phyloP scores from a whole-genome alignment of 2,888 invertebrate genomes.

The Andrena dorsata region DNA sequence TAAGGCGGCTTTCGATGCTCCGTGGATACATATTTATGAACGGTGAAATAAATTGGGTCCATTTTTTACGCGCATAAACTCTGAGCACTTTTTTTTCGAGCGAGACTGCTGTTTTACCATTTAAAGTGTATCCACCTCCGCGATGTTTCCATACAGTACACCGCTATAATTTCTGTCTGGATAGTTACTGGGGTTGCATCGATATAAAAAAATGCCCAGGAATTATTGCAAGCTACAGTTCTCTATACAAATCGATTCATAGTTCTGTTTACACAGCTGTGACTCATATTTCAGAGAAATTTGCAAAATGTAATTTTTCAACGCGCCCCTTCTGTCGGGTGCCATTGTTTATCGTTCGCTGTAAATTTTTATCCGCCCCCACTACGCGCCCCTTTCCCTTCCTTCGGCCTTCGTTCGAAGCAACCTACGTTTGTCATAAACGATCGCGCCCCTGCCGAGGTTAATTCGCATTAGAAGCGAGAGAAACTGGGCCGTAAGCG shows the following conservation, averaged over 20 bases:
- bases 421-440: background rate
- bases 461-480: slow-evolving; percentile 7
- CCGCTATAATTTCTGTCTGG: background rate
- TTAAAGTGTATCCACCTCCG: background rate
- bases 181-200: background rate
- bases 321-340: background rate
- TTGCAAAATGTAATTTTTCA: slow-evolving; percentile 11
- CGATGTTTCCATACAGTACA: background rate
- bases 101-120: background rate
- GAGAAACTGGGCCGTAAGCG: background rate
- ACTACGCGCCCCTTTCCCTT: too few relatives aligned
- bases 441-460: background rate
- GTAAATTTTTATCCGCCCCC: background rate
- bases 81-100: background rate
- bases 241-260: background rate
- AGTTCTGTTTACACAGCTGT: slow-evolving; percentile 13
- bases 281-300: slow-evolving; percentile 15
- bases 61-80: background rate
- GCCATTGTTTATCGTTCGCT: background rate
- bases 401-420: background rate
- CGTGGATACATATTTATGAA: slow-evolving; percentile 17
- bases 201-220: background rate
- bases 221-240: background rate
- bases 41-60: slow-evolving; percentile 19
- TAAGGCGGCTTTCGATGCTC: background rate